Conservation (phyloP, 2,113 vertebrate genomes). For the Amphiprion percula region DNA sequence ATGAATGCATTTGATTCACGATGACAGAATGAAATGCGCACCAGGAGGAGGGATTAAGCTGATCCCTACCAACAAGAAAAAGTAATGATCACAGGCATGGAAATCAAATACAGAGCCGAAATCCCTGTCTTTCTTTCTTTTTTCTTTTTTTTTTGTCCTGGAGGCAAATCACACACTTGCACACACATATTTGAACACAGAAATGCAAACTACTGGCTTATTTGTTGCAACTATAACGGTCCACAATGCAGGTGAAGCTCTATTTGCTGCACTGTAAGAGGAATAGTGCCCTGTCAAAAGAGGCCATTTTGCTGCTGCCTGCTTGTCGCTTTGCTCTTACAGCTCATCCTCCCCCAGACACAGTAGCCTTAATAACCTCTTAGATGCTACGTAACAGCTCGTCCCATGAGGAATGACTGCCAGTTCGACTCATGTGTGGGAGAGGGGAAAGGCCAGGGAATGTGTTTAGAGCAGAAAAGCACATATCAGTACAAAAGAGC, state of each 20-base stretch:
- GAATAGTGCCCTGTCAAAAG: constrained; percentile 31
- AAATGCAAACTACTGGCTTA: constrained; percentile 18
- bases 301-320: constrained; percentile 61
- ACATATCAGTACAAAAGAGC: too few relatives aligned
- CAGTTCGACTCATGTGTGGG: constrained; percentile 22
- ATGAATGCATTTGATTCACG: constrained; percentile 41
- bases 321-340: constrained; percentile 51
- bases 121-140: constrained; percentile 12
- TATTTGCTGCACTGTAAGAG: constrained; percentile 27
- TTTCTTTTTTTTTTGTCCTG: not conserved
- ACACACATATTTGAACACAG: constrained; percentile 14
- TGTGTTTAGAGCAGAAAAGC: constrained; percentile 24
- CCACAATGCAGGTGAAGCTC: constrained; percentile 39
- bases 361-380: constrained; percentile 65
- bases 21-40: constrained; percentile 52
- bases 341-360: constrained; percentile 48
- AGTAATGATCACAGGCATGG: constrained; percentile 63
- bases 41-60: constrained; percentile 57
- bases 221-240: constrained; percentile 30
- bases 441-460: constrained; percentile 21
- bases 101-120: constrained; percentile 59
- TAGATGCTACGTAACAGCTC: constrained; percentile 57
- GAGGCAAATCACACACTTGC: constrained; percentile 8
- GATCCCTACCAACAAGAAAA: constrained; percentile 63
- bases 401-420: constrained; percentile 53